These are phyloP conservation scores for Callimorpha dominula DNA, from an alignment of 2,888 invertebrate species.

Conservation along the genomic window DNA sequence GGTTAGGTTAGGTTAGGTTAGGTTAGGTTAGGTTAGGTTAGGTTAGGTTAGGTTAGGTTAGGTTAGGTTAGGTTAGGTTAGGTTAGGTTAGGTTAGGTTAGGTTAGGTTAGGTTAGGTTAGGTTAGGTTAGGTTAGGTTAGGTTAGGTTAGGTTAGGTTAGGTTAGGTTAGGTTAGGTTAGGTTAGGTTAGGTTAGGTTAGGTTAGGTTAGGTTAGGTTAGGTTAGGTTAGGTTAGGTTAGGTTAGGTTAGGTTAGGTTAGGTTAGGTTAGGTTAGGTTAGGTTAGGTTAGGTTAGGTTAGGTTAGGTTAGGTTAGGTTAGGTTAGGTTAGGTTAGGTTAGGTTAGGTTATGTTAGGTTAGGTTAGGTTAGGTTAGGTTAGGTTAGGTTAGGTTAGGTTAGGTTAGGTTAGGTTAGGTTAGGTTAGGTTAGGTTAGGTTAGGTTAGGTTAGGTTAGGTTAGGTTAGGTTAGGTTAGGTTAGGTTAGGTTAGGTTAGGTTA, in stretches of 20 bases:
- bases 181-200: slow-evolving; percentile 35
- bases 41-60: slow-evolving; percentile 33
- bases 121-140: slow-evolving; percentile 30
- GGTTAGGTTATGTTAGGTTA: slow-evolving; percentile 45
- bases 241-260: slow-evolving; percentile 33
- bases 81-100: slow-evolving; percentile 35
- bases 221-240: slow-evolving; percentile 34
- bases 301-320: slow-evolving; percentile 22
- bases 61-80: slow-evolving; percentile 36
- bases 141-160: slow-evolving; percentile 27
- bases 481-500: slow-evolving; percentile 35
- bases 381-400: slow-evolving; percentile 36
- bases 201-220: slow-evolving; percentile 25
- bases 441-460: slow-evolving; percentile 30
- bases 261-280: slow-evolving; percentile 34
- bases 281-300: slow-evolving; percentile 27
- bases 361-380: slow-evolving; percentile 34
- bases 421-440: slow-evolving; percentile 33
- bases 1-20: slow-evolving; percentile 34
- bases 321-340: slow-evolving; percentile 20
- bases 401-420: slow-evolving; percentile 35
- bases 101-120: slow-evolving; percentile 36
- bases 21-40: slow-evolving; percentile 31
- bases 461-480: slow-evolving; percentile 34
- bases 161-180: slow-evolving; percentile 19